Evolutionary conservation across 1,140 invertebrate species (phyloP).

Genomic region (Leguminivora glycinivorella): DNA sequence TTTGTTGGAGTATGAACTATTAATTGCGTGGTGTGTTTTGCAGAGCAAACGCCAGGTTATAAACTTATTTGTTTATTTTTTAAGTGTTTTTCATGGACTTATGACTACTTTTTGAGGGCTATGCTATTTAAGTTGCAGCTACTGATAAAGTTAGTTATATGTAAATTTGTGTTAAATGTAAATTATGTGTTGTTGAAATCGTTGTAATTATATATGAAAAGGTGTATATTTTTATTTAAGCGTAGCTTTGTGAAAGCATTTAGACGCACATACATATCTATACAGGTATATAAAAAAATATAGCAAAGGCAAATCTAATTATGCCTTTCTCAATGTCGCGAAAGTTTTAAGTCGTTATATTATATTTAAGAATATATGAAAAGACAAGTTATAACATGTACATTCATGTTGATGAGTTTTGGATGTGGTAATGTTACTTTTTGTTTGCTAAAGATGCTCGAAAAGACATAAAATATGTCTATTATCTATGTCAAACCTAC

Average conservation of each 20-base stretch:
- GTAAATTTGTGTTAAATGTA: conserved; percentile 1
- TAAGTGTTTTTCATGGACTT: neutral
- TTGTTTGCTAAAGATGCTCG: too few relatives aligned
- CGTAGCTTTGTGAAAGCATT: neutral
- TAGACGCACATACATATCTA: neutral
- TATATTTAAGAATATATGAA: too few relatives aligned
- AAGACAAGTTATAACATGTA: too few relatives aligned
- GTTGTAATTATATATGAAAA: neutral
- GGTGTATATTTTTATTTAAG: neutral
- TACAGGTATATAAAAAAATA: neutral
- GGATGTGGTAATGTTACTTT: too few relatives aligned
- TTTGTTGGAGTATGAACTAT: neutral
- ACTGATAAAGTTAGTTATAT: neutral
- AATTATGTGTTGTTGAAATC: conserved; percentile 1
- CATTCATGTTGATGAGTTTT: too few relatives aligned
- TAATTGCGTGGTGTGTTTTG: neutral
- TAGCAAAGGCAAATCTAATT: neutral
- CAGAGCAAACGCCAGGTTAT: neutral
- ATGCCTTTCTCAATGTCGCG: too few relatives aligned
- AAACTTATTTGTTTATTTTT: neutral
- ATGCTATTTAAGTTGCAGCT: neutral
- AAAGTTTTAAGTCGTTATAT: too few relatives aligned
- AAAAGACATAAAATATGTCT: too few relatives aligned
- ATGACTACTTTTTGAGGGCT: neutral
- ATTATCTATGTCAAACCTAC: too few relatives aligned